phyloP scores from a whole-genome alignment of 2,888 invertebrate species.

The Ferdinandea cuprea region DNA sequence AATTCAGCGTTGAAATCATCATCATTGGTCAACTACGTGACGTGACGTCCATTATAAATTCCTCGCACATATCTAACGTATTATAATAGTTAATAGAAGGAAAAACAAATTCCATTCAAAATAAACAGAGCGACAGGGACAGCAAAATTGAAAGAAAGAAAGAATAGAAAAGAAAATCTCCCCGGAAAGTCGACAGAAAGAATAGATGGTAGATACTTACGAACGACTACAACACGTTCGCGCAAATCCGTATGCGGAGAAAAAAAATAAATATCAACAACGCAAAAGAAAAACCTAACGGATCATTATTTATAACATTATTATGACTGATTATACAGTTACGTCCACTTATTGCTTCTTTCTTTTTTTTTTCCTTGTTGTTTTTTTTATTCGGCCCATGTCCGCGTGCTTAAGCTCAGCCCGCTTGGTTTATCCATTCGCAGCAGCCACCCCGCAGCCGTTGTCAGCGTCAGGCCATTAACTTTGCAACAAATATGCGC shows the following conservation, averaged over 20 bases:
- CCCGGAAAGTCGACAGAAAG: background rate
- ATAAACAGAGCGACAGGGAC: slow-evolving; percentile 16
- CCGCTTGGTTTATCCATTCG: slow-evolving; percentile 12
- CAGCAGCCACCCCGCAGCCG: background rate
- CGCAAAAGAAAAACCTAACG: slow-evolving; percentile 67
- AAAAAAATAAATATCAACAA: slow-evolving; percentile 58
- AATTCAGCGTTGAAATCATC: slow-evolving; percentile 43
- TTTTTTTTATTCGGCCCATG: slow-evolving; percentile 44
- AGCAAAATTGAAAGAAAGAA: background rate
- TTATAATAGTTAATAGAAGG: slow-evolving; percentile 13
- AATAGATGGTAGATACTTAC: slow-evolving; percentile 6
- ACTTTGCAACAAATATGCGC: slow-evolving; percentile 34
- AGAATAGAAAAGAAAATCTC: slow-evolving; percentile 9
- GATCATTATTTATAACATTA: slow-evolving; percentile 71
- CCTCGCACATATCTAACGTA: background rate
- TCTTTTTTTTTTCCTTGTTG: slow-evolving; percentile 4
- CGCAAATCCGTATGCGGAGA: slow-evolving; percentile 4
- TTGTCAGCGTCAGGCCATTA: slow-evolving; percentile 19
- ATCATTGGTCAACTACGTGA: slow-evolving; percentile 59
- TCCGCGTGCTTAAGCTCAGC: slow-evolving; percentile 14
- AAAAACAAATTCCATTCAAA: slow-evolving; percentile 24
- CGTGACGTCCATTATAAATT: slow-evolving; percentile 56
- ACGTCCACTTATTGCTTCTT: slow-evolving; percentile 62
- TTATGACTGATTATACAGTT: slow-evolving; percentile 74
- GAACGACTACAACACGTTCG: slow-evolving; percentile 2